Base-by-base conservation (phyloP, 2,888 invertebrate genomes). In the Lasiommata megera region DNA sequence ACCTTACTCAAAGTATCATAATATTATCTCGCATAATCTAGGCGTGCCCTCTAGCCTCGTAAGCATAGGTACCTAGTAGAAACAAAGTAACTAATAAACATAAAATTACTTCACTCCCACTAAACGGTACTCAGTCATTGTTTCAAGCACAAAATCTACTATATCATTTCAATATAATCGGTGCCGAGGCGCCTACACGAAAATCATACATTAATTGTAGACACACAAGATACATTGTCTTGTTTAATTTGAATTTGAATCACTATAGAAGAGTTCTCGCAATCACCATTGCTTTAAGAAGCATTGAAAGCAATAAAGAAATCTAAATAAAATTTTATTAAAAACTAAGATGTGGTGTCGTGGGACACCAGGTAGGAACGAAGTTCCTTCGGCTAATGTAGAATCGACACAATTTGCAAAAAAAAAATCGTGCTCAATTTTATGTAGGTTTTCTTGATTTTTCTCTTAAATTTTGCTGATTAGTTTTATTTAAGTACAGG, bases 91-190 rank as follows among this genome's bases (percentile, higher is more conserved):
- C 55, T 65, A 63, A 80, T 80, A 76, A 71, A 77, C 76, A 80
- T 76, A 77, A 77, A 76, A 71, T 70, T 76, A 73, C 67, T 74
- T 75, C 76, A 79, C 86, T 75, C 88, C 87, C 84, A 88, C 84
- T 74, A 69, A 76, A 77, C 73, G 69, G 77, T 77, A 72, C 73
- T 70, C 64, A 64, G 66, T 78, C 82, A 87, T 88, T 88, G 88
- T 88, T 81, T 80, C 70, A 76, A 75, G 66, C 64, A 40, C 63
- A 67, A 59, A 74, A 71, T 67, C 72, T 69, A 75, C 74, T 78
- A 76, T 80, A 80, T 74, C 73, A 84, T 85, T 82, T 80, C 76
- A 82, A 82, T 82, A 72, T 80, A 80, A 85, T 80, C 79, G 77
- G 74, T 73, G 59, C 65, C 64, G 70, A 69, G 73, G 79, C 85